phyloP scores from a whole-genome alignment of 2,797 vertebrate species.

The Sparidentex hasta region DNA sequence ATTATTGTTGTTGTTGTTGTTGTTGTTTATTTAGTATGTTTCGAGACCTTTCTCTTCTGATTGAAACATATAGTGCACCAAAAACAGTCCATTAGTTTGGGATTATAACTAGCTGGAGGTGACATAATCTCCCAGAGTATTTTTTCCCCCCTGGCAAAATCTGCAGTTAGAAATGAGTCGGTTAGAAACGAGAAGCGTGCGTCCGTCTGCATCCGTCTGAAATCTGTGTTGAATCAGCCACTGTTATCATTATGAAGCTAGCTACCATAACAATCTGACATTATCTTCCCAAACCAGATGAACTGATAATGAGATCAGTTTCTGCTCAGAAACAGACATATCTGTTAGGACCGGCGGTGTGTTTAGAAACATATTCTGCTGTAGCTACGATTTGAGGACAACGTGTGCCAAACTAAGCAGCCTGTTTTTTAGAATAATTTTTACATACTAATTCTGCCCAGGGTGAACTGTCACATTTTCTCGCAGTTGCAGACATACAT shows the following conservation, averaged over 20 bases:
- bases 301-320: neutral
- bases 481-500: neutral
- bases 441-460: constrained; percentile 20
- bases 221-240: neutral
- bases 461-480: constrained; percentile 10
- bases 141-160: neutral
- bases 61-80: too few relatives aligned
- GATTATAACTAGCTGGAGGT: neutral
- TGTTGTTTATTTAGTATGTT: too few relatives aligned
- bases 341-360: neutral
- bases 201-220: neutral
- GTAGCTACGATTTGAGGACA: constrained; percentile 3
- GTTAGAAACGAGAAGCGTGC: neutral
- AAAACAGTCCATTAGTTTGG: neutral
- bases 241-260: neutral
- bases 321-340: neutral
- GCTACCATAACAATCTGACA: neutral
- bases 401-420: constrained; percentile 24
- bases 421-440: constrained; percentile 31
- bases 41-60: too few relatives aligned
- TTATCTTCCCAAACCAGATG: neutral
- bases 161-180: too few relatives aligned
- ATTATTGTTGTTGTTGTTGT: too few relatives aligned
- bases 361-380: constrained; percentile 9
- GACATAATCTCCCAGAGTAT: neutral